Base-by-base conservation (phyloP, 2,888 invertebrate species). In the Xanthorhoe spadicearia region DNA sequence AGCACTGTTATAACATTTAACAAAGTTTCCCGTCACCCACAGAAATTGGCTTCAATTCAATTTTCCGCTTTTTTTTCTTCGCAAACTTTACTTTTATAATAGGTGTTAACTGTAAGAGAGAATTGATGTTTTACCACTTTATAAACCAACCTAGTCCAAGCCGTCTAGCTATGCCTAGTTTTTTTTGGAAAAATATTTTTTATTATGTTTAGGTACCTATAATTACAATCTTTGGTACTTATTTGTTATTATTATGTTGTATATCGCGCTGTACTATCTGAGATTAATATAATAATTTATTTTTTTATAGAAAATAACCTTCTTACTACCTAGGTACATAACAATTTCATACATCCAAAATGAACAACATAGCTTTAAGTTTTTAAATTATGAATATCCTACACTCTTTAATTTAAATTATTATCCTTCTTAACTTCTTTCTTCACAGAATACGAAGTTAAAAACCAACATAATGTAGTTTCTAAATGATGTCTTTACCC, bases 1-100 rank as follows among this genome's bases (percentile, higher is more conserved):
- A 74, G 74, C 77, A 75, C 76, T 83, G 83, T 81, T 85, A 85
- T 82, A 83, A 83, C 80, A 81, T 84, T 84, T 84, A 83, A 83
- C 85, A 83, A 86, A 85, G 83, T 86, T 87, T 80, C 79, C 82
- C 82, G 85, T 85, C 85, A 80, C 78, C 80, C 69, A 73, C 86
- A 87, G 83, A 84, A 83, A 87, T 86, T 85, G 82, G 82, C 82
- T 83, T 77, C 73, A 81, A 74, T 84, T 83, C 78, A 80, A 78
- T 76, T 78, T 74, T 68, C 52, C 64, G 58, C 35, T 75, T 76
- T 77, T 43, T n/a, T 77, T 82, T 82, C 77, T 75, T 72, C 67
- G 50, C 63, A 61, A 64, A 71, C 71, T 67, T 63, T 60, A 56
- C 62, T 74, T 79, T 78, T 75, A 77, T 77, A 80, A 73, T 71